Evolutionary conservation across 2,113 vertebrate genomes (phyloP).

Genomic region (Chloebia gouldiae): DNA sequence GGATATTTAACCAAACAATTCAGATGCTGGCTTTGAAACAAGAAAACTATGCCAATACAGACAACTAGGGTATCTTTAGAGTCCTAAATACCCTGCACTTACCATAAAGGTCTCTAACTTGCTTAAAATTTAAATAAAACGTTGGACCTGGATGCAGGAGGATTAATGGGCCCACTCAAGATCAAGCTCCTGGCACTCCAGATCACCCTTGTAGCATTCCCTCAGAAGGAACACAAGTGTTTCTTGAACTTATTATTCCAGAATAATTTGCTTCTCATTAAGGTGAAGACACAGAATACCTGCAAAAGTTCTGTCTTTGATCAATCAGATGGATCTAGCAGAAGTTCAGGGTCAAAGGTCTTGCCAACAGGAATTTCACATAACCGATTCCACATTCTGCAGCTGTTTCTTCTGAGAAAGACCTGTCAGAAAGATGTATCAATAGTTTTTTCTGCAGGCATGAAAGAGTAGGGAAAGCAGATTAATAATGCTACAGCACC

Average conservation of each 20-base stretch:
- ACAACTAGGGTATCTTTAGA: not conserved
- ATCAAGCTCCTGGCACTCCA: not conserved
- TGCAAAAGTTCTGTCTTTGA: not conserved
- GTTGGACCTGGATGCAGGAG: not conserved
- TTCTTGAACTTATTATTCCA: not conserved
- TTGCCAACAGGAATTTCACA: not conserved
- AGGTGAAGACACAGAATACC: not conserved
- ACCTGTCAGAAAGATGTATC: not conserved
- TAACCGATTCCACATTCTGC: not conserved
- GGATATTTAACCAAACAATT: not conserved
- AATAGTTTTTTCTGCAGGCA: not conserved
- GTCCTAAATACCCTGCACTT: not conserved
- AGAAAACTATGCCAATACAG: not conserved
- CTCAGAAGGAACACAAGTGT: not conserved
- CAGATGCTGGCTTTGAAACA: not conserved
- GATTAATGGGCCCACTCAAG: not conserved
- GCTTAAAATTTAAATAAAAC: not conserved
- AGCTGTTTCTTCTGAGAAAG: not conserved
- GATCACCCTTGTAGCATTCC: not conserved
- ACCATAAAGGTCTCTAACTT: not conserved
- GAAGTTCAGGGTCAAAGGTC: not conserved
- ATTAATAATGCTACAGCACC: not conserved
- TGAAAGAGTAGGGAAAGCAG: not conserved
- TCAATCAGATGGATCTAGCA: not conserved
- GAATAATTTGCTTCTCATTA: not conserved